Conservation (phyloP, 2,113 vertebrate genomes). For the Psephotus haematonotus region DNA sequence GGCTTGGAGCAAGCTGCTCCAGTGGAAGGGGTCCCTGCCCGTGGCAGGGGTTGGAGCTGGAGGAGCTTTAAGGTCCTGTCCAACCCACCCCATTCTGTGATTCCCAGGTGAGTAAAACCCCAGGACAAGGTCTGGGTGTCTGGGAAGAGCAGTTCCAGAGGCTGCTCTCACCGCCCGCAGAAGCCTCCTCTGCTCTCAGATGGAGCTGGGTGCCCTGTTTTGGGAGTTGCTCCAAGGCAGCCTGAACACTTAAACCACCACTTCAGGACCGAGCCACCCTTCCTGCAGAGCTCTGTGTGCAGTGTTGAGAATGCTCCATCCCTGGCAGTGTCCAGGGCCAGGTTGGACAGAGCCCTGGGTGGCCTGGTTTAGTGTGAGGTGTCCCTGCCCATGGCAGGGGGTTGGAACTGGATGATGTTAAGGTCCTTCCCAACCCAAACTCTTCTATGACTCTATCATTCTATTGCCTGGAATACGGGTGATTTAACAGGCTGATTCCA, state of each 20-base stretch:
- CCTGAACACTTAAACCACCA: accelerated
- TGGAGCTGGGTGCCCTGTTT: neutral
- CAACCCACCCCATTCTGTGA: neutral
- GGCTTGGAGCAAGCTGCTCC: neutral
- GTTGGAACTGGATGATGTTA: too few species aligned
- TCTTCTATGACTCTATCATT: too few species aligned
- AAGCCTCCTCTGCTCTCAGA: neutral
- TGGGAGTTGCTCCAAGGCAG: neutral
- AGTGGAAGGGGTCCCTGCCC: neutral
- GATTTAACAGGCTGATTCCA: neutral
- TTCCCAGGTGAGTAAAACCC: accelerated
- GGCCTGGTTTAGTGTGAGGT: too few species aligned
- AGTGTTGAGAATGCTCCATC: accelerated
- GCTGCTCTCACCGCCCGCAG: neutral
- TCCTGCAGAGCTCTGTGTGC: neutral
- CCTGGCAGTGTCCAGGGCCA: too few species aligned
- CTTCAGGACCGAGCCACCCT: neutral
- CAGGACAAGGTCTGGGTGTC: neutral
- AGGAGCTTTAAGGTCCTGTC: neutral
- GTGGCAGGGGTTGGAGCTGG: neutral
- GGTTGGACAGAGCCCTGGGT: too few species aligned
- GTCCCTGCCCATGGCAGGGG: too few species aligned
- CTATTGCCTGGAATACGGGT: accelerated
- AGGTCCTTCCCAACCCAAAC: too few species aligned
- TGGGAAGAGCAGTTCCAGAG: neutral